phyloP scores from a whole-genome alignment of 2,797 vertebrate species.

The Synanceia verrucosa region DNA sequence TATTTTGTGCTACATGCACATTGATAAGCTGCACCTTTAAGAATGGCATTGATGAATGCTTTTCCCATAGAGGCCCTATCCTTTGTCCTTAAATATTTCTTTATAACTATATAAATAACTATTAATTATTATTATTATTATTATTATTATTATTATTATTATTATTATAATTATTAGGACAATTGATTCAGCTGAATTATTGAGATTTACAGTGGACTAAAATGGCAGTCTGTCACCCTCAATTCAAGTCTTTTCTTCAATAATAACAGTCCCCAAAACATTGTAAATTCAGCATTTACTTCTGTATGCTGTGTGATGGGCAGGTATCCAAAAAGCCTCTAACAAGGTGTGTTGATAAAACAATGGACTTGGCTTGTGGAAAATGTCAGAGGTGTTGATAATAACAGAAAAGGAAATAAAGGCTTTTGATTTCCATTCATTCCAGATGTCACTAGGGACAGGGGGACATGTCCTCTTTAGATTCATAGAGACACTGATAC shows the following conservation, averaged over 20 bases:
- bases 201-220: not conserved
- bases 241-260: not conserved
- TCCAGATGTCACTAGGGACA: no score
- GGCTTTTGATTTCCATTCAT: no score
- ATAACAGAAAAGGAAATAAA: conserved; percentile 44
- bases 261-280: conserved; percentile 16
- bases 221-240: not conserved
- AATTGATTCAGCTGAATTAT: not conserved
- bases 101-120: no score
- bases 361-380: conserved; percentile 34
- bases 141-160: not conserved
- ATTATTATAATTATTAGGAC: not conserved
- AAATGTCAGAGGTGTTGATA: conserved; percentile 65
- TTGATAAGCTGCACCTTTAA: no score
- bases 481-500: no score
- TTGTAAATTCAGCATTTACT: not conserved
- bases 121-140: no score
- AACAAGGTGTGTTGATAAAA: conserved; percentile 65
- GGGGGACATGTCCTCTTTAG: not conserved
- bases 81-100: no score
- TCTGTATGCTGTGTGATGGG: conserved; percentile 23
- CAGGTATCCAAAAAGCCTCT: conserved; percentile 43
- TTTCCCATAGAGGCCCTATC: no score
- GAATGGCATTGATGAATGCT: no score
- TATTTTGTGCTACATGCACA: no score